Percentiles rank a stretch among this genome's conserved stretches.
These are phyloP conservation scores for Myopa testacea DNA, from an alignment of 2,888 invertebrate species.

Conservation along the genomic window DNA sequence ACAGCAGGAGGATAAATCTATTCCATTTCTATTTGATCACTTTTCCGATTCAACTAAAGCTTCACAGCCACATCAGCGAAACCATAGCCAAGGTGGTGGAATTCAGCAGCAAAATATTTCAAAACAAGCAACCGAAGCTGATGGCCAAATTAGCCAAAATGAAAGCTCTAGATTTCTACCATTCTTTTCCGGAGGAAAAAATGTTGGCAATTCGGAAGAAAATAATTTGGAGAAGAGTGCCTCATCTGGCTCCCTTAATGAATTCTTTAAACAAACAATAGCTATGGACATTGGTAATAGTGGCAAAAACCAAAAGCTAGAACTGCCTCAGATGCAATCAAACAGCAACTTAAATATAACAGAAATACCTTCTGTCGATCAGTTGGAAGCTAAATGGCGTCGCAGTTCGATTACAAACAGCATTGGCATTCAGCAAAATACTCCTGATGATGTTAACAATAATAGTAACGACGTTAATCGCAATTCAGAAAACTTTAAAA, in stretches of 20 bases:
- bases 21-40: conserved; percentile 53
- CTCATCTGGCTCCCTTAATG: conserved; percentile 60
- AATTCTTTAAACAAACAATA: conserved; percentile 63
- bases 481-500: conserved; percentile 61
- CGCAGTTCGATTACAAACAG: conserved; percentile 53
- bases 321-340: conserved; percentile 9
- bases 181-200: conserved; percentile 47
- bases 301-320: conserved; percentile 1
- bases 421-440: conserved; percentile 33
- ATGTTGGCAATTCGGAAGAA: conserved; percentile 26
- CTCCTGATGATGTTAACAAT: conserved; percentile 44
- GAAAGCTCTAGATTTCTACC: conserved; percentile 49
- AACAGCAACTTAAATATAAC: conserved; percentile 44
- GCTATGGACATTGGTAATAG: conserved; percentile 40
- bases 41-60: conserved; percentile 46
- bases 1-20: conserved; percentile 46
- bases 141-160: conserved; percentile 39
- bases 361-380: conserved; percentile 62
- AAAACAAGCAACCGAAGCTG: conserved; percentile 6
- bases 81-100: conserved; percentile 24
- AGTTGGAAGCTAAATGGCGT: conserved; percentile 65
- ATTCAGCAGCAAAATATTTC: conserved; percentile 31
- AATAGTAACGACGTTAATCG: conserved; percentile 47
- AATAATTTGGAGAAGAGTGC: conserved; percentile 47
- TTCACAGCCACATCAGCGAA: background rate